Percentiles rank a stretch among this genome's conserved stretches.
Conservation (phyloP, 1,140 invertebrate species). For the Drosophila guanche region DNA sequence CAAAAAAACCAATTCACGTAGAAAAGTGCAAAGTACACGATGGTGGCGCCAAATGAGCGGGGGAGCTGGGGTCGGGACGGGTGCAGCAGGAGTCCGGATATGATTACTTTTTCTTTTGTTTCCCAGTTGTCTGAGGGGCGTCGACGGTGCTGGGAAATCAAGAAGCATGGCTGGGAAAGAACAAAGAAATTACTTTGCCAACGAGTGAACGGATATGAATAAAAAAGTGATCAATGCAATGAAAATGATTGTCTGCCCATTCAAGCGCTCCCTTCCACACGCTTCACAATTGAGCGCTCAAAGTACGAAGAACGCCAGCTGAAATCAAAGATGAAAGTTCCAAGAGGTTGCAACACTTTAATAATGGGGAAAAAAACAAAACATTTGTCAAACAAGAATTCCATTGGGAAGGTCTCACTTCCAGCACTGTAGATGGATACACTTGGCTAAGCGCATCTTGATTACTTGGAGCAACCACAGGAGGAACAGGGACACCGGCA, state of each 20-base stretch:
- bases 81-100: conserved; percentile 32
- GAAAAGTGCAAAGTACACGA: conserved; percentile 39
- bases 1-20: conserved; percentile 52
- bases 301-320: conserved; percentile 39
- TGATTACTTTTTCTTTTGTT: conserved; percentile 80
- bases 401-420: neutral
- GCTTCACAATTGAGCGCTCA: conserved; percentile 74
- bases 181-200: conserved; percentile 81
- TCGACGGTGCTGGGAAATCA: conserved; percentile 59
- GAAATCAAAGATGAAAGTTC: conserved; percentile 24
- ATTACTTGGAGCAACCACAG: conserved; percentile 3
- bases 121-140: conserved; percentile 13
- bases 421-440: neutral
- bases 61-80: neutral
- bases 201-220: conserved; percentile 79
- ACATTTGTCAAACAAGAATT: conserved; percentile 14
- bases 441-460: neutral
- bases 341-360: conserved; percentile 59
- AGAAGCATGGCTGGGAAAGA: conserved; percentile 59
- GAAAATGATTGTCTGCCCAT: conserved; percentile 77
- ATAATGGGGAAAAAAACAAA: conserved; percentile 46
- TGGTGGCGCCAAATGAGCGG: neutral
- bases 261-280: conserved; percentile 54
- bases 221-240: conserved; percentile 81
- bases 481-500: conserved; percentile 1